phyloP scores from a whole-genome alignment of 2,113 vertebrate genomes.

The Panurus biarmicus region DNA sequence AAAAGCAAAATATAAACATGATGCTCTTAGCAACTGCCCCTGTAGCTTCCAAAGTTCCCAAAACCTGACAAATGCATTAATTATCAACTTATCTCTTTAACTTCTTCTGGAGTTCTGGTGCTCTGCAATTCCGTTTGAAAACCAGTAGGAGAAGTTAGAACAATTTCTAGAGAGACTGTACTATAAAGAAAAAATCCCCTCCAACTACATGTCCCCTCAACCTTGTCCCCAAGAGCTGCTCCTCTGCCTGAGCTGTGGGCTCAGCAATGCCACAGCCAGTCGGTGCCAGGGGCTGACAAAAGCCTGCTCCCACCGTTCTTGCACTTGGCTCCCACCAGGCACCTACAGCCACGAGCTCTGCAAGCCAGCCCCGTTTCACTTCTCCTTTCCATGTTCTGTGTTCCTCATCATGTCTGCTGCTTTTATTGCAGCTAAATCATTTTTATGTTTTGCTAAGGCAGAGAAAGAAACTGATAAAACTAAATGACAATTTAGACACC shows the following conservation, averaged over 20 bases:
- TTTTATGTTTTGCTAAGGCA: constrained; percentile 38
- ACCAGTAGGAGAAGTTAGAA: not conserved
- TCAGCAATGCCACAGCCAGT: not conserved
- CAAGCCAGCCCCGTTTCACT: not conserved
- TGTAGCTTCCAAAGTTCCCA: not conserved
- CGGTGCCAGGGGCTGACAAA: not conserved
- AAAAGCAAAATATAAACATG: not conserved
- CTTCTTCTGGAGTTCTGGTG: not conserved
- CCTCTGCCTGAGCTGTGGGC: not conserved
- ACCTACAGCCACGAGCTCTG: not conserved
- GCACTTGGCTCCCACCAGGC: not conserved
- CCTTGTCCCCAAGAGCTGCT: not conserved
- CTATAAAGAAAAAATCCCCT: not conserved
- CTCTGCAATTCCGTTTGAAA: not conserved
- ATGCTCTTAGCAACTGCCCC: not conserved
- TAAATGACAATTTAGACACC: constrained; percentile 40
- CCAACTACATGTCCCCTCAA: not conserved
- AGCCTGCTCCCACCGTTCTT: not conserved
- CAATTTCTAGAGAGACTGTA: not conserved
- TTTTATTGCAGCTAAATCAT: constrained; percentile 9
- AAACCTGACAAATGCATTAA: not conserved
- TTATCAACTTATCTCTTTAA: not conserved
- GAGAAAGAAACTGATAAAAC: constrained; percentile 47
- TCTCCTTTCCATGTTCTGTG: not conserved
- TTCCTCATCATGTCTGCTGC: not conserved